These are phyloP conservation scores for Halictus quadricinctus DNA, from an alignment of 2,888 invertebrate species.

Conservation along the genomic window DNA sequence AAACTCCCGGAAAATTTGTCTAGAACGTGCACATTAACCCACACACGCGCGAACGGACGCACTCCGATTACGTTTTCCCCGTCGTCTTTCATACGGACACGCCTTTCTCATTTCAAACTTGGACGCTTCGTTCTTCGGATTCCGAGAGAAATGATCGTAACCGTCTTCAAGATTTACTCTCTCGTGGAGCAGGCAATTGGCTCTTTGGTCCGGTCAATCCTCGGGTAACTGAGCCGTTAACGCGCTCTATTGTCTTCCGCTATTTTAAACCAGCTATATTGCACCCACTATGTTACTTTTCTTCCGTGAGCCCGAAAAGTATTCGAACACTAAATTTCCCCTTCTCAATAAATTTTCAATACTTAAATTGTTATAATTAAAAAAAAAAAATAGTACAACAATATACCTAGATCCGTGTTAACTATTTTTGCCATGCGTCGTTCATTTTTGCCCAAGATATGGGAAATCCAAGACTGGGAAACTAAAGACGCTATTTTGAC, in stretches of 20 bases:
- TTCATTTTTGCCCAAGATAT: not conserved
- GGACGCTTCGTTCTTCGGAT: constrained; percentile 57
- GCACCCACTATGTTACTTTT: not conserved
- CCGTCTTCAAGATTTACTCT: constrained; percentile 39
- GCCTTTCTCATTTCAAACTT: constrained; percentile 61
- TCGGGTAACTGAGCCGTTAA: constrained; percentile 13
- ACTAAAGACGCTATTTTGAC: not conserved
- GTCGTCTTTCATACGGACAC: constrained; percentile 42
- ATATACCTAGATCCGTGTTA: too few species aligned
- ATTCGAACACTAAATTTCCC: not conserved
- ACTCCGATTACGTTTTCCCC: constrained; percentile 32
- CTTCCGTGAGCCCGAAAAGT: not conserved
- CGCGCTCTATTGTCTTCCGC: not conserved
- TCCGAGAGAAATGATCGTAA: constrained; percentile 58
- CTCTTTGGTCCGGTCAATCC: constrained; percentile 24
- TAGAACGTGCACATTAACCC: constrained; percentile 3
- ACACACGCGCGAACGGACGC: constrained; percentile 14
- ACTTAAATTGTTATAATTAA: not conserved
- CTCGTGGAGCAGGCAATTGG: constrained; percentile 31
- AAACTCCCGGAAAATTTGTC: not conserved
- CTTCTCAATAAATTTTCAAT: not conserved
- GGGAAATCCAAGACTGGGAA: not conserved
- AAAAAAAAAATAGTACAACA: not conserved
- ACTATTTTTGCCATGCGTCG: not conserved
- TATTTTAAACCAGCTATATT: not conserved